phyloP scores from a whole-genome alignment of 2,797 vertebrate species.

The Sebastes oblongus region DNA sequence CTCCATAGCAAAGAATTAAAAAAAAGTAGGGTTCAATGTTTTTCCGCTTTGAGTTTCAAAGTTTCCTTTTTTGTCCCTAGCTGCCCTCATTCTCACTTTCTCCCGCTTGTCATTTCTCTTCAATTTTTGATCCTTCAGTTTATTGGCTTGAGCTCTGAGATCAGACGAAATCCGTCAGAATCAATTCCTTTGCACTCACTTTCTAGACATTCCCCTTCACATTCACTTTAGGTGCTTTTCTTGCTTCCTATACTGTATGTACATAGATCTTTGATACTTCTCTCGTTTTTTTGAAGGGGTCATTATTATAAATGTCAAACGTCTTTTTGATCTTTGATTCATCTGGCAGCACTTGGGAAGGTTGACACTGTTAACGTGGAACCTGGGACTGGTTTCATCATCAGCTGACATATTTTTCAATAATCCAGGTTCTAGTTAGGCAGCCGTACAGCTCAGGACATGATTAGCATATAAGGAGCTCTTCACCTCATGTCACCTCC shows the following conservation, averaged over 20 bases:
- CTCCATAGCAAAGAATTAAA: not conserved
- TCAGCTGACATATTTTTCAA: not conserved
- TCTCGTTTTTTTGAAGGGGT: not conserved
- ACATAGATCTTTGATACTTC: constrained; percentile 2
- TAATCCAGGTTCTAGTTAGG: not conserved
- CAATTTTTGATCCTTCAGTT: not conserved
- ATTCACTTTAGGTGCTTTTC: not conserved
- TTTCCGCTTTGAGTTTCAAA: not conserved
- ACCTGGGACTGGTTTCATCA: not conserved
- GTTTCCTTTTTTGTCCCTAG: not conserved
- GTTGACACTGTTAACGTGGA: not conserved
- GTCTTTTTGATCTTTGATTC: constrained; percentile 26
- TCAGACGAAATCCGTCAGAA: not conserved
- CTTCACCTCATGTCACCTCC: not conserved
- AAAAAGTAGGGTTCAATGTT: not conserved
- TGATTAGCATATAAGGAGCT: constrained; percentile 1
- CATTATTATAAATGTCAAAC: constrained; percentile 7
- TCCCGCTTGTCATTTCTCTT: not conserved
- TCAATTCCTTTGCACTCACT: not conserved
- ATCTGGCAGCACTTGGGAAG: not conserved
- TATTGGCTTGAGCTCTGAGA: not conserved
- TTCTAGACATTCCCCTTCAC: constrained; percentile 15
- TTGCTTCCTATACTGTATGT: not conserved
- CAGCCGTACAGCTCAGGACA: not conserved
- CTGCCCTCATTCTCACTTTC: not conserved